These are phyloP conservation scores for Heliangelus exortis DNA, from an alignment of 2,797 vertebrate species.

Conservation along the genomic window DNA sequence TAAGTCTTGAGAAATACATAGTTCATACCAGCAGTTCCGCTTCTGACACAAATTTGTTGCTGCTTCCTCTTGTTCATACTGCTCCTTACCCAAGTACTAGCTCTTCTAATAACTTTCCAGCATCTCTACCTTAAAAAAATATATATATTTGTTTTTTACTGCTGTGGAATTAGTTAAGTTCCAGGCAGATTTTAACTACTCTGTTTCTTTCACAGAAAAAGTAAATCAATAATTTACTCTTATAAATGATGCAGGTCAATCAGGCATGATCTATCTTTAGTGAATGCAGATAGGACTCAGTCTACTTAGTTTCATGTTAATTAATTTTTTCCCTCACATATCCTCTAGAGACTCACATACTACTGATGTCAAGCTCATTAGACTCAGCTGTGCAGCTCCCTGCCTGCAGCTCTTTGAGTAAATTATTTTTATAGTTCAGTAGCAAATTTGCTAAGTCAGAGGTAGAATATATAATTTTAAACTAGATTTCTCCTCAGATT, in stretches of 20 bases:
- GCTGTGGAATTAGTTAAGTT: neutral
- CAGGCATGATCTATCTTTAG: neutral
- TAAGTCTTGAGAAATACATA: neutral
- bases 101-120: neutral
- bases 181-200: neutral
- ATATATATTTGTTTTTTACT: neutral
- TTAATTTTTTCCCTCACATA: slow-evolving; percentile 37
- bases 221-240: neutral
- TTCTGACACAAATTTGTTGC: neutral
- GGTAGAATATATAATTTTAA: neutral
- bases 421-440: neutral
- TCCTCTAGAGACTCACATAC: neutral
- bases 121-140: neutral
- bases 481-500: neutral
- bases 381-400: neutral
- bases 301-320: slow-evolving; percentile 38
- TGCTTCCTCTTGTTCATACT: neutral
- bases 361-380: slow-evolving; percentile 30
- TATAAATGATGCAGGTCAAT: neutral
- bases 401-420: neutral
- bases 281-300: neutral
- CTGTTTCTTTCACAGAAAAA: neutral
- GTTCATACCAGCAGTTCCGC: neutral
- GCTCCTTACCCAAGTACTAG: neutral
- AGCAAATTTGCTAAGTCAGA: slow-evolving; percentile 11